phyloP scores from a whole-genome alignment of 1,140 invertebrate species.

The Medauroidea extradentata region DNA sequence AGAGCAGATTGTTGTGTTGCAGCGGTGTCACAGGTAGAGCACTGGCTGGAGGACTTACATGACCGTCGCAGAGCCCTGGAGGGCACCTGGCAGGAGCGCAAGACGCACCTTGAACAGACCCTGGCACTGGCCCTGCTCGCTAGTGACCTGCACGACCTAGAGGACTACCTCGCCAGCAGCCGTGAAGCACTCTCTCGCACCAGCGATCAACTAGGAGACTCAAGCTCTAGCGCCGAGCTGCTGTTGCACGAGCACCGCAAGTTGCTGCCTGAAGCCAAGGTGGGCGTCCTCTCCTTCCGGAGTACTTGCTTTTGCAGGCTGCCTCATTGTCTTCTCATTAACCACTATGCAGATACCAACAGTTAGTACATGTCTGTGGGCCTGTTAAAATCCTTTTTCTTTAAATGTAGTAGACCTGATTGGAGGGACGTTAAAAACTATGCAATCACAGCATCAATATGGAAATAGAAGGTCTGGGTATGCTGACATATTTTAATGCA shows the following conservation, averaged over 20 bases:
- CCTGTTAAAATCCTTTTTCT: not conserved
- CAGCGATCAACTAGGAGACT: slow-evolving; percentile 58
- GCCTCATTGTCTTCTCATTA: too few species aligned
- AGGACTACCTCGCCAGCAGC: slow-evolving; percentile 51
- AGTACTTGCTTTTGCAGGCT: slow-evolving; percentile 10
- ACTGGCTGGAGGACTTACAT: slow-evolving; percentile 72
- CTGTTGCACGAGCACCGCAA: slow-evolving; percentile 65
- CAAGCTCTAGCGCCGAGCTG: slow-evolving; percentile 61
- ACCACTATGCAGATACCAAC: too few species aligned
- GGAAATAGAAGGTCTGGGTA: too few species aligned
- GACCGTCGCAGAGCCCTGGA: slow-evolving; percentile 70
- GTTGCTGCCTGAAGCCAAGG: slow-evolving; percentile 66
- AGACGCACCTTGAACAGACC: slow-evolving; percentile 70
- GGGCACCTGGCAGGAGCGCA: slow-evolving; percentile 62
- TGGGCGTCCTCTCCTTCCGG: slow-evolving; percentile 32
- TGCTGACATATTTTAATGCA: too few species aligned
- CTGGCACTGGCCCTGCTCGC: slow-evolving; percentile 69
- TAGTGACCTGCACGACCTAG: slow-evolving; percentile 64
- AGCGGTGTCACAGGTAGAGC: slow-evolving; percentile 67
- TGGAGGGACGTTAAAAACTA: too few species aligned
- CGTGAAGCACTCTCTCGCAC: slow-evolving; percentile 40
- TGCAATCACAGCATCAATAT: too few species aligned
- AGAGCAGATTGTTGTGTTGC: too few species aligned
- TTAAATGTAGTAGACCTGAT: too few species aligned
- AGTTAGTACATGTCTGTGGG: too few species aligned